phyloP scores from a whole-genome alignment of 2,888 invertebrate species.

The Rutpela maculata region DNA sequence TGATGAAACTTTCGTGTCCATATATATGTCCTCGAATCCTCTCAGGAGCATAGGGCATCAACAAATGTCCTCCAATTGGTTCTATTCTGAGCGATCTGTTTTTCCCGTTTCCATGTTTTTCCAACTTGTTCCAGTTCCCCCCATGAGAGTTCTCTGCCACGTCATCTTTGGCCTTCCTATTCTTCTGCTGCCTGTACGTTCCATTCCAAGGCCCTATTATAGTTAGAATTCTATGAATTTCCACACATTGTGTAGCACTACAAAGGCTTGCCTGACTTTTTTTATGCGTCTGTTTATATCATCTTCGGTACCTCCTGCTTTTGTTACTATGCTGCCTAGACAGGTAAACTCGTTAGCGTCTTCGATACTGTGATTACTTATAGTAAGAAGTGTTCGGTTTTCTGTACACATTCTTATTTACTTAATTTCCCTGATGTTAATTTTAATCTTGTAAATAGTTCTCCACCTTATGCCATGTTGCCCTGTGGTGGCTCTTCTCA shows the following conservation, averaged over 20 bases:
- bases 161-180: background rate
- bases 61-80: background rate
- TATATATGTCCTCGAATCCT: no score
- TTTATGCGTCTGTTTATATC: background rate
- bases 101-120: background rate
- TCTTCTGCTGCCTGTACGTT: no score
- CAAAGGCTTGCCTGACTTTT: background rate
- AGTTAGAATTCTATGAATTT: no score
- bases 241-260: background rate
- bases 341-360: background rate
- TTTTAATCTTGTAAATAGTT: background rate
- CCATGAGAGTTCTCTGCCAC: background rate
- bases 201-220: no score
- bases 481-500: no score
- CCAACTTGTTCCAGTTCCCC: background rate
- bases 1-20: no score
- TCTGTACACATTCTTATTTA: slow-evolving; percentile 5
- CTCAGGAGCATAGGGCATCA: no score
- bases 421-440: slow-evolving; percentile 1
- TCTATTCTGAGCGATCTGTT: background rate
- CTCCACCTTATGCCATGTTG: no score
- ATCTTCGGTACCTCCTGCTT: background rate
- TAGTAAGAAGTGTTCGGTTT: background rate
- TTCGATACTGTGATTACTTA: background rate
- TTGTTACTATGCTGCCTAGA: slow-evolving; percentile 1